Evolutionary conservation across 2,113 vertebrate species (phyloP).

Genomic region (Tychaedon coryphoeus): DNA sequence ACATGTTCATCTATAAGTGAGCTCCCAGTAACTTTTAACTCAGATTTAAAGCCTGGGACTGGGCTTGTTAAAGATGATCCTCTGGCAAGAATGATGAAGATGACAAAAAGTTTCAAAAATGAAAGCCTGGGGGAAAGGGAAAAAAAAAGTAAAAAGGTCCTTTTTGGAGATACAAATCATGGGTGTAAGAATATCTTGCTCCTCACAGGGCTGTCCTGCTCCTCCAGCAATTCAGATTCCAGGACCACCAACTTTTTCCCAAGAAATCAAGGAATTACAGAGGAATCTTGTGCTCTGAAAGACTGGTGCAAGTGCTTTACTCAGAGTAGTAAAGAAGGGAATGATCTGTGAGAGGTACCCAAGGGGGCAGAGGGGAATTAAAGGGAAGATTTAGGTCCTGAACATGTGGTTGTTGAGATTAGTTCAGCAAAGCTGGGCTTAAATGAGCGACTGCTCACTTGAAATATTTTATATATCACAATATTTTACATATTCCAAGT

Average conservation of each 20-base stretch:
- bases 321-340: background rate
- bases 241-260: background rate
- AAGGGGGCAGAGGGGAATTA: background rate
- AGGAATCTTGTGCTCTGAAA: too few relatives aligned
- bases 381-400: background rate
- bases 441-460: background rate
- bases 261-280: background rate
- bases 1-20: background rate
- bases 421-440: background rate
- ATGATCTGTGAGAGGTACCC: background rate
- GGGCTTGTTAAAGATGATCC: background rate
- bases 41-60: background rate
- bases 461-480: background rate
- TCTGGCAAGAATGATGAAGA: background rate
- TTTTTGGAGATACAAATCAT: background rate
- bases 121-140: background rate
- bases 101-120: background rate
- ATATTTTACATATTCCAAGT: background rate
- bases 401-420: background rate
- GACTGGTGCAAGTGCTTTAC: background rate
- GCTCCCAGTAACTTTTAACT: background rate
- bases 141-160: background rate
- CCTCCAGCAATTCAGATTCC: background rate
- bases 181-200: background rate
- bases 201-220: background rate